Evolutionary conservation across 35 echinoderm and acorn worm species (phyloP).

Genomic region (Heliocidaris tuberculata): DNA sequence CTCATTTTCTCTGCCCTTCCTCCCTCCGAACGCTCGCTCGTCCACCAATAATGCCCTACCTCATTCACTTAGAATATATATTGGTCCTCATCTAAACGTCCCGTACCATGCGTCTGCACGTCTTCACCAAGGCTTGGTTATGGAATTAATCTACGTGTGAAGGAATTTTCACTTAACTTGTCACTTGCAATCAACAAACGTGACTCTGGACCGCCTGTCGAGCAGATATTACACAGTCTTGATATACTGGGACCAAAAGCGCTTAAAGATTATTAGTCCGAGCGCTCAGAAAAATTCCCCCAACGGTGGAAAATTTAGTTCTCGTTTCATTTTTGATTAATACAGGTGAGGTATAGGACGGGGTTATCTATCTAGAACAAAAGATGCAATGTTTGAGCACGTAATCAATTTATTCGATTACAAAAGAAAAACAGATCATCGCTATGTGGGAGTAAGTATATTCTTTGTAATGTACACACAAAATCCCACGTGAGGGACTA

Average conservation of each 20-base stretch:
- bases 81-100: slow-evolving; percentile 27
- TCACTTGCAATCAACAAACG: slow-evolving; percentile 33
- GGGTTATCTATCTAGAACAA: too few species aligned
- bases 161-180: slow-evolving; percentile 50
- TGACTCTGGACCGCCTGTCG: background rate
- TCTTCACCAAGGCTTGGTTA: slow-evolving; percentile 20
- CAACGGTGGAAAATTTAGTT: background rate
- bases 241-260: background rate
- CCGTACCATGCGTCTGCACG: slow-evolving; percentile 21
- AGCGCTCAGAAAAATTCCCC: background rate
- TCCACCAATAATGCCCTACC: background rate
- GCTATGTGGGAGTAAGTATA: too few species aligned
- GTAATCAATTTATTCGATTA: too few species aligned
- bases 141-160: slow-evolving; percentile 51
- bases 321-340: too few species aligned
- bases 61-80: slow-evolving; percentile 11
- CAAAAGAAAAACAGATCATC: too few species aligned
- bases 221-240: background rate
- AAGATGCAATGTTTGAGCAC: too few species aligned
- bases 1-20: background rate
- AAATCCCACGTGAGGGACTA: too few species aligned
- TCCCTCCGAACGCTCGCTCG: background rate
- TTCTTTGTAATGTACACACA: too few species aligned
- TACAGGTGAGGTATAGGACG: too few species aligned
- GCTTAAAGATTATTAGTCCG: background rate